phyloP scores from a whole-genome alignment of 1,140 invertebrate genomes.

The Helicoverpa armigera region DNA sequence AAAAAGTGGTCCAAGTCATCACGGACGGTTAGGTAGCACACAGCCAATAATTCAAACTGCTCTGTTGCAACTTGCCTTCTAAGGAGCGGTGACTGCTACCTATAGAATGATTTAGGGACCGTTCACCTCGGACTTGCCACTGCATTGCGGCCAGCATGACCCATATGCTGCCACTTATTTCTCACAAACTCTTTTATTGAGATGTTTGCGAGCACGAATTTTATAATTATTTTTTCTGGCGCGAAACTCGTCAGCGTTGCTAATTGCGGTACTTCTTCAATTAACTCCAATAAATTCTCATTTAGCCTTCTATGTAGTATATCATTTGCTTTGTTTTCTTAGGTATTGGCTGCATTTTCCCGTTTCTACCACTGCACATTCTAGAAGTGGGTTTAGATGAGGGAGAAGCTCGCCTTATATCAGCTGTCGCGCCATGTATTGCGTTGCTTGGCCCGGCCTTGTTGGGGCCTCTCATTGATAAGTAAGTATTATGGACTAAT shows the following conservation, averaged over 20 bases:
- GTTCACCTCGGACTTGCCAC: conserved; percentile 70
- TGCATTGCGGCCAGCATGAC: conserved; percentile 49
- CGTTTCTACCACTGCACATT: conserved; percentile 92
- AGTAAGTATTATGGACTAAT: conserved; percentile 67
- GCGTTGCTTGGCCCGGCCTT: conserved; percentile 90
- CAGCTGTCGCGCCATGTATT: conserved; percentile 90
- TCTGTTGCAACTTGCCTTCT: conserved; percentile 77
- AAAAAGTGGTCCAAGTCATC: conserved; percentile 51
- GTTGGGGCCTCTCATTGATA: conserved; percentile 90
- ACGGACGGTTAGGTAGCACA: conserved; percentile 21
- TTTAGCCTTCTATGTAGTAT: neutral
- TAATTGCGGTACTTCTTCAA: neutral
- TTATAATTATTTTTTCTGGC: conserved; percentile 22
- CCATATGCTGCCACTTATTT: conserved; percentile 39
- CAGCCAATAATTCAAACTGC: conserved; percentile 32
- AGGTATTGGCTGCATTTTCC: conserved; percentile 92
- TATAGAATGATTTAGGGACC: conserved; percentile 76
- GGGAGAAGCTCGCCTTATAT: conserved; percentile 90
- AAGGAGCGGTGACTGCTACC: conserved; percentile 62
- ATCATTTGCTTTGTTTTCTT: conserved; percentile 35
- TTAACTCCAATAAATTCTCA: neutral
- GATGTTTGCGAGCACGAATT: conserved; percentile 51
- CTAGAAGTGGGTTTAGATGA: conserved; percentile 89
- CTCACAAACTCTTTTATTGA: conserved; percentile 44
- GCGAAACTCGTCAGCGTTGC: neutral